These are phyloP conservation scores for Platysteira castanea DNA, from an alignment of 2,113 vertebrate species.

Conservation along the genomic window DNA sequence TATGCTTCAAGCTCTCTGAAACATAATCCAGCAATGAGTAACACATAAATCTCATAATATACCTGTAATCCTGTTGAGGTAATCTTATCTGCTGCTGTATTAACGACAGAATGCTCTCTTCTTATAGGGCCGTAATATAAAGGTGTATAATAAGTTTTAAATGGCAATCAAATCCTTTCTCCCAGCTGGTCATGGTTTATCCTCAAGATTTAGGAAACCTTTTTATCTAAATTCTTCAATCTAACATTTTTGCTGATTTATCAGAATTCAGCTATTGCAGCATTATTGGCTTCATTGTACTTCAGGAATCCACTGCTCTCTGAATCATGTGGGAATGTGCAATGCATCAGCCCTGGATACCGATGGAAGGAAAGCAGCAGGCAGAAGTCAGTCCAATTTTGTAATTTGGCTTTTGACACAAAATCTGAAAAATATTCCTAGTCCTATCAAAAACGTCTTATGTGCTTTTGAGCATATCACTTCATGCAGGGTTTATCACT, in stretches of 20 bases:
- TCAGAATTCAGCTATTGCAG: neutral
- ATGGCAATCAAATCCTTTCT: neutral
- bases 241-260: neutral
- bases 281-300: neutral
- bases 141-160: neutral
- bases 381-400: neutral
- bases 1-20: conserved; percentile 26
- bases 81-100: conserved; percentile 13
- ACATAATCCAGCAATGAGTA: neutral
- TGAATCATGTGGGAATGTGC: neutral
- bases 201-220: neutral
- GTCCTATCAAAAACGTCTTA: neutral
- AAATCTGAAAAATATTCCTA: neutral
- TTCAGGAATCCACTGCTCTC: neutral
- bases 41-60: conserved; percentile 18
- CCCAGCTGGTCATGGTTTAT: neutral
- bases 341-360: neutral
- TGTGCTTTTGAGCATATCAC: neutral
- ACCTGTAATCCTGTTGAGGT: neutral
- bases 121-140: neutral
- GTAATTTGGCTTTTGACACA: neutral
- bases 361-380: neutral
- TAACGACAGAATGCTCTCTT: neutral
- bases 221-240: neutral
- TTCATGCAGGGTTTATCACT: neutral